Conservation (phyloP, 2,797 vertebrate genomes). For the Corythornis leucogaster region DNA sequence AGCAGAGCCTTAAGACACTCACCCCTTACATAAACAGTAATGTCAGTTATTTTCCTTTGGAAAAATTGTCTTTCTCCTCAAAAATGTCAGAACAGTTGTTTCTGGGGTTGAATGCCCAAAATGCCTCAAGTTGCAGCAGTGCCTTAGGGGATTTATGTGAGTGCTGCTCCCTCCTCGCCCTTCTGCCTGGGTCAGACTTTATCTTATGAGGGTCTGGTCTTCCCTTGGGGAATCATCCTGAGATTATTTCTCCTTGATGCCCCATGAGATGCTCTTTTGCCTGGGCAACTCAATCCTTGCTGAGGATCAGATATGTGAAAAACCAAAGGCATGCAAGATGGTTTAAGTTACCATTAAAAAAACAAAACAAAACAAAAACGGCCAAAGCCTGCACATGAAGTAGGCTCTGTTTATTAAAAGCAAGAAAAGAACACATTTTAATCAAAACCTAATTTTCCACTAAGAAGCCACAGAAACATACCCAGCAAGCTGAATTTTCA, state of each 20-base stretch:
- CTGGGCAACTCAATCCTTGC: neutral
- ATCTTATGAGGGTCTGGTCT: neutral
- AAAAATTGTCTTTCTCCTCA: neutral
- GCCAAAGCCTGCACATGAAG: neutral
- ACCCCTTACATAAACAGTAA: too few species aligned
- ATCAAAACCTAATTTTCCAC: conserved; percentile 58
- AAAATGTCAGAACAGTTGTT: neutral
- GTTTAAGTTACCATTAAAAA: neutral
- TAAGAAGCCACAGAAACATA: conserved; percentile 13
- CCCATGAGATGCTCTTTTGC: accelerated
- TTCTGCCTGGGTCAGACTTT: neutral
- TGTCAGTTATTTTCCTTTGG: neutral
- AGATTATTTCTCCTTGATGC: neutral
- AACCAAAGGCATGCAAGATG: neutral
- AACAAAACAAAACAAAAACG: neutral
- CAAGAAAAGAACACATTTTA: conserved; percentile 22
- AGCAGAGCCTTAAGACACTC: too few species aligned
- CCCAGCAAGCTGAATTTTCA: conserved; percentile 22
- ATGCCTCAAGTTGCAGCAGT: neutral
- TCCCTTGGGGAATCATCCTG: neutral
- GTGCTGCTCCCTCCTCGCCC: neutral
- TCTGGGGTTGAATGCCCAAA: neutral
- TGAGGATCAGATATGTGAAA: neutral
- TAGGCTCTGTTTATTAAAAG: conserved; percentile 11
- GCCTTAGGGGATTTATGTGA: neutral